Evolutionary conservation across 2,888 invertebrate genomes (phyloP).

Genomic region (Ypsolopha sequella): DNA sequence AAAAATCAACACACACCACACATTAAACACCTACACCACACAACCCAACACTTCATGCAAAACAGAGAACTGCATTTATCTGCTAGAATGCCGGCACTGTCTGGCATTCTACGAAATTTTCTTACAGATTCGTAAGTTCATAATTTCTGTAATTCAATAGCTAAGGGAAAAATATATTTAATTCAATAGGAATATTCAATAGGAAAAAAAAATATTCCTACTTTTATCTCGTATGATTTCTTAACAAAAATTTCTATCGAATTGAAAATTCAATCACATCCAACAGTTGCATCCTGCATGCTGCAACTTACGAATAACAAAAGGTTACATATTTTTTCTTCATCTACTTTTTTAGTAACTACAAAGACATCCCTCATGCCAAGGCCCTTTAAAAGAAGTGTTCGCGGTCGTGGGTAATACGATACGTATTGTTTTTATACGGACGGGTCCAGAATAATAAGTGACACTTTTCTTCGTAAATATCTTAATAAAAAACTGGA

Average conservation of each 20-base stretch:
- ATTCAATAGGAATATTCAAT: too few relatives aligned
- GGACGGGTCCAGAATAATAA: conserved; percentile 60
- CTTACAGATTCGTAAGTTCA: too few relatives aligned
- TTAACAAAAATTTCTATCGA: neutral
- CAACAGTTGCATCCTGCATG: conserved; percentile 61
- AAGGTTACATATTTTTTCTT: conserved; percentile 14
- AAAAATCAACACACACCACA: too few relatives aligned
- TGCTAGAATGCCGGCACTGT: too few relatives aligned
- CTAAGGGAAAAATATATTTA: too few relatives aligned
- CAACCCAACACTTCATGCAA: too few relatives aligned
- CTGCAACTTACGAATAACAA: conserved; percentile 57
- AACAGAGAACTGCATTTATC: too few relatives aligned
- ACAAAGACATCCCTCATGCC: conserved; percentile 44
- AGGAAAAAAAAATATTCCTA: too few relatives aligned
- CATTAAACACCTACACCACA: too few relatives aligned
- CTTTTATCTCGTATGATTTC: too few relatives aligned
- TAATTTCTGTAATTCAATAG: too few relatives aligned
- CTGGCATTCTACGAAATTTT: too few relatives aligned
- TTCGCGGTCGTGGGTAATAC: conserved; percentile 37
- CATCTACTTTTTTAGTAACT: conserved; percentile 22
- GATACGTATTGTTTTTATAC: conserved; percentile 58
- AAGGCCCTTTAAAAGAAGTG: conserved; percentile 55
- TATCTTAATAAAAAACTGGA: conserved; percentile 59
- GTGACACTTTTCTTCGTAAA: conserved; percentile 50
- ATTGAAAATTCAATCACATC: conserved; percentile 46